Base-by-base conservation (phyloP, 2,888 invertebrate species). In the Pheosia gnoma region DNA sequence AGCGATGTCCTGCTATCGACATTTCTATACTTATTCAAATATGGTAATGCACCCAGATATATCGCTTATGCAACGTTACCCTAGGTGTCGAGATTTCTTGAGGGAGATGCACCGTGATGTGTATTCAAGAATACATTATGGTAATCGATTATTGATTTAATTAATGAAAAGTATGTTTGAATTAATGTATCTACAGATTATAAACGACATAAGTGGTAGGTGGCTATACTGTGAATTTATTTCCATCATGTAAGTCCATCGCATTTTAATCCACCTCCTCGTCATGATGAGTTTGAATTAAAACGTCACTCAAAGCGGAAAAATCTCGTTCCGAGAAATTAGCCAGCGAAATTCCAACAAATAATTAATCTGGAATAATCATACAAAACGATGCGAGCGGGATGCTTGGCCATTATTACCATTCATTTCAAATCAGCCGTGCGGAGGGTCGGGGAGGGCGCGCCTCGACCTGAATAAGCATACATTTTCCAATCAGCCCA, bases 291-390 rank as follows among this genome's bases (percentile, higher is more conserved):
- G 84, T 86, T 85, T 81, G 83, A 90, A 93, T 93, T 92, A 92
- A 92, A 92, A 91, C 88, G 91, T 91, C 92, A 90, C 83, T 90
- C 92, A 91, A 90, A 90, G 89, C 87, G 90, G 91, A 90, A 91
- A 91, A 92, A 91, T 90, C 87, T 84, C 88, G 82, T 92, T 93
- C 91, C 92, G 85, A 92, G 90, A 93, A 93, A 93, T 93, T 93
- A 90, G 89, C 91, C 90, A 89, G 84, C 88, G 80, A 87, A 93
- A 91, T 91, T 91, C 92, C 89, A 87, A 90, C 93, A 93, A 93
- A 93, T 93, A 93, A 93, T 93, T 93, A 93, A 93, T 93, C 92
- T 90, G 90, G 92, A 93, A 93, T 93, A 93, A 93, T 93, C 92
- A 93, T 93, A 93, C 92, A 89, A 93, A 93, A 93, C 92, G 93